Conservation (phyloP, 2,888 invertebrate genomes). For the Fragum fragum region DNA sequence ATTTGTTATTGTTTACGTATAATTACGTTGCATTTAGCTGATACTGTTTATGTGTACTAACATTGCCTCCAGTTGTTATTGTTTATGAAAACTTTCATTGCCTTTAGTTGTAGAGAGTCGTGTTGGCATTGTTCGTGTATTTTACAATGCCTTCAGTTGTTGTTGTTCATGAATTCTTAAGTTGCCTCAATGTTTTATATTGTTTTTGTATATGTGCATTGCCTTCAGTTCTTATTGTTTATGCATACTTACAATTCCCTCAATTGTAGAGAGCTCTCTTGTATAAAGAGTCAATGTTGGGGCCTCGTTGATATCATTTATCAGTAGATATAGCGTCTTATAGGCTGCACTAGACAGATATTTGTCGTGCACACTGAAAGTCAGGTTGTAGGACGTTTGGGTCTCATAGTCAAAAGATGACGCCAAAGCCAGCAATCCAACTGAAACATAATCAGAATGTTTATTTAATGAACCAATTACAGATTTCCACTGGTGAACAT, state of each 20-base stretch:
- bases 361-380: conserved; percentile 23
- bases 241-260: conserved; percentile 26
- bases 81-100: conserved; percentile 18
- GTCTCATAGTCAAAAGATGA: conserved; percentile 32
- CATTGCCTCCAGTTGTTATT: too few relatives aligned
- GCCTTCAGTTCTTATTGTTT: too few relatives aligned
- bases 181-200: too few relatives aligned
- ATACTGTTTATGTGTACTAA: too few relatives aligned
- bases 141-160: too few relatives aligned
- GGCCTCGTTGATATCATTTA: conserved; percentile 17
- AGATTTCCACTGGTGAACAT: too few relatives aligned
- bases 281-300: neutral
- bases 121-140: too few relatives aligned
- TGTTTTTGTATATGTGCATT: too few relatives aligned
- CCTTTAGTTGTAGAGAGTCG: conserved; percentile 22
- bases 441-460: conserved; percentile 23
- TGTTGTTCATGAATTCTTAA: too few relatives aligned
- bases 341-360: neutral
- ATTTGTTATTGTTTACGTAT: too few relatives aligned
- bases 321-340: neutral
- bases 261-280: neutral
- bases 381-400: conserved; percentile 14
- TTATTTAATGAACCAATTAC: too few relatives aligned
- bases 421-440: conserved; percentile 11
- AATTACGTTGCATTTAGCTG: too few relatives aligned